phyloP scores from a whole-genome alignment of 2,113 vertebrate genomes.

The Lethenteron reissneri region DNA sequence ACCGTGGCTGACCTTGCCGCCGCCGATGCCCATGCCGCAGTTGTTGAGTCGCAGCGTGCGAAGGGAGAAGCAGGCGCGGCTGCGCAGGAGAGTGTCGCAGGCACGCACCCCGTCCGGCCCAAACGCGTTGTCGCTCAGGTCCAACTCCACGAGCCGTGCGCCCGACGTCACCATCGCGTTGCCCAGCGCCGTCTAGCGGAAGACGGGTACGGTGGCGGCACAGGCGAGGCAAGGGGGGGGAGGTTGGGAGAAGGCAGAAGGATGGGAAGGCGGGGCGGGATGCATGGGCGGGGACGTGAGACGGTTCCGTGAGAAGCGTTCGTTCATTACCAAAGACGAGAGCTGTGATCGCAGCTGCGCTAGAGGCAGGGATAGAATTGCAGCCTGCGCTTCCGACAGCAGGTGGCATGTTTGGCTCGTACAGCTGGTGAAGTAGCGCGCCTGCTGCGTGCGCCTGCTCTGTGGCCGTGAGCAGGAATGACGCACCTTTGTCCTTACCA shows the following conservation, averaged over 20 bases:
- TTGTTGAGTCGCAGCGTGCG: constrained; percentile 79
- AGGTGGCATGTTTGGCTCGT: no score
- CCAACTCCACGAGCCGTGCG: constrained; percentile 54
- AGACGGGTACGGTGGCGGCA: background rate
- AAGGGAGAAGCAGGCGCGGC: constrained; percentile 46
- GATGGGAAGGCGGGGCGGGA: background rate
- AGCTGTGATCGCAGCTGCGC: no score
- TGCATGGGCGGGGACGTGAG: background rate
- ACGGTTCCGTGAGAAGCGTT: background rate
- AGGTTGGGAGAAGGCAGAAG: background rate
- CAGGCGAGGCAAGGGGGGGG: background rate
- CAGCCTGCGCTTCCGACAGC: no score
- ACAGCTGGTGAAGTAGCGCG: no score
- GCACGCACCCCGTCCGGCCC: constrained; percentile 77
- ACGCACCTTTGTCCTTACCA: no score
- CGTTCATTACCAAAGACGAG: no score
- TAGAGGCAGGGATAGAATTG: no score
- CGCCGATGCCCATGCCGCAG: constrained; percentile 90
- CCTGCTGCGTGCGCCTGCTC: no score
- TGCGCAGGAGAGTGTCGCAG: constrained; percentile 66
- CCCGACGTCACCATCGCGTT: constrained; percentile 55
- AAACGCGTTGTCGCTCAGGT: constrained; percentile 95
- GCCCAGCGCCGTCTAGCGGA: constrained; percentile 51
- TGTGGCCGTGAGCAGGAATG: no score
- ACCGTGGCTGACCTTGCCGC: constrained; percentile 46